Percentiles rank a stretch among this genome's conserved stretches.
phyloP scores from a whole-genome alignment of 2,888 invertebrate genomes.

The Phragmatobia fuliginosa region DNA sequence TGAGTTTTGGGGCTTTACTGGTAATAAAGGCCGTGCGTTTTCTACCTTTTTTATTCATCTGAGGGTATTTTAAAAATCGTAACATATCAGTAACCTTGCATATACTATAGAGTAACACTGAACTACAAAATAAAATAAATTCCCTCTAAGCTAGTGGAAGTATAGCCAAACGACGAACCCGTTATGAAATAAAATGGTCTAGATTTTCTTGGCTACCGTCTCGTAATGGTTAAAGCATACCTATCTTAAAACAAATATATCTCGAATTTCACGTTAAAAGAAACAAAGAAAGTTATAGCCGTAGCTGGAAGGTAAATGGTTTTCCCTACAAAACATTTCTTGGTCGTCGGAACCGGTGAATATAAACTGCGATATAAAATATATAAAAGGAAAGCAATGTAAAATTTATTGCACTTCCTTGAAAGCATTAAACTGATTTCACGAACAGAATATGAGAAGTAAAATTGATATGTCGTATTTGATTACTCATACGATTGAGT shows the following conservation, averaged over 20 bases:
- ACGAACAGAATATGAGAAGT: neutral
- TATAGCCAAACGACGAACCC: neutral
- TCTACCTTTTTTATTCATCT: no score
- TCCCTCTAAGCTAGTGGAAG: constrained; percentile 2
- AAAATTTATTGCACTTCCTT: neutral
- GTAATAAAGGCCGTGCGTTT: no score
- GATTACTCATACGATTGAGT: neutral
- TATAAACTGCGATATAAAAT: neutral
- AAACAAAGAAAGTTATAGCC: constrained; percentile 5
- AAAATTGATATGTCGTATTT: neutral
- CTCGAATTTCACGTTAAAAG: constrained; percentile 8
- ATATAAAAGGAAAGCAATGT: neutral
- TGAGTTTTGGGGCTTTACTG: no score
- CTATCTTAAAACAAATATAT: constrained; percentile 4
- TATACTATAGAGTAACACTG: neutral
- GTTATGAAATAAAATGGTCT: constrained; percentile 23
- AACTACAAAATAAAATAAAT: neutral
- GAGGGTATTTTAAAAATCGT: neutral
- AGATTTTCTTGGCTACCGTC: constrained; percentile 27
- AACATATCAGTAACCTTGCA: neutral
- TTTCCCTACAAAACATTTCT: neutral
- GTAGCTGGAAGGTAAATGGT: neutral
- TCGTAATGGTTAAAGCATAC: constrained; percentile 15
- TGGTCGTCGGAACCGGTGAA: neutral
- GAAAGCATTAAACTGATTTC: neutral